Conservation (phyloP, 2,888 invertebrate species). For the Coleophora flavipennella region DNA sequence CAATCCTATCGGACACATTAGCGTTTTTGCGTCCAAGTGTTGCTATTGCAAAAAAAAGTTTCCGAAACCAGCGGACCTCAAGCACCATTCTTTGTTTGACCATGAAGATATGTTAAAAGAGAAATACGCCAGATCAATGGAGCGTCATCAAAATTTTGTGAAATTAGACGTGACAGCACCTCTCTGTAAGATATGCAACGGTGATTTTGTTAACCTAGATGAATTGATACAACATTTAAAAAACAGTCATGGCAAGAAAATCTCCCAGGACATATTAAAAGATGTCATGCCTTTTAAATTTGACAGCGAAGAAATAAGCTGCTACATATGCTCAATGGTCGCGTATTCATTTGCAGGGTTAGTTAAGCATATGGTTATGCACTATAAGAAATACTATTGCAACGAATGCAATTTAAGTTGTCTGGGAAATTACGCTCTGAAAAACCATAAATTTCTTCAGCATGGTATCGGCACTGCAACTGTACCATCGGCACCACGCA, state of each 20-base stretch:
- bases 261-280: constrained; percentile 28
- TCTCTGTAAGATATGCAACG: background rate
- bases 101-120: background rate
- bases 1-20: constrained; percentile 20
- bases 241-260: constrained; percentile 20
- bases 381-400: constrained; percentile 38
- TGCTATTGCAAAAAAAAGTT: constrained; percentile 20
- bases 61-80: constrained; percentile 19
- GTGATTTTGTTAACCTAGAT: background rate
- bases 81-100: constrained; percentile 3
- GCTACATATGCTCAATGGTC: constrained; percentile 26
- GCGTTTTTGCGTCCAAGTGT: constrained; percentile 22
- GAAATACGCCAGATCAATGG: background rate
- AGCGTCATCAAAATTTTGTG: background rate
- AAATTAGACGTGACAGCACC: background rate
- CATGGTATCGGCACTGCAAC: too few species aligned
- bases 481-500: too few species aligned
- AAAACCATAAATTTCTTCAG: too few species aligned
- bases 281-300: constrained; percentile 35
- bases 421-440: background rate
- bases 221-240: constrained; percentile 11
- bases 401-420: constrained; percentile 23
- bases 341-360: constrained; percentile 24
- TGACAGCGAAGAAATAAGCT: constrained; percentile 21
- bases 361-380: constrained; percentile 34